These are phyloP conservation scores for Grammomys dolichurus DNA, from an alignment of 2,113 vertebrate species.

Conservation along the genomic window DNA sequence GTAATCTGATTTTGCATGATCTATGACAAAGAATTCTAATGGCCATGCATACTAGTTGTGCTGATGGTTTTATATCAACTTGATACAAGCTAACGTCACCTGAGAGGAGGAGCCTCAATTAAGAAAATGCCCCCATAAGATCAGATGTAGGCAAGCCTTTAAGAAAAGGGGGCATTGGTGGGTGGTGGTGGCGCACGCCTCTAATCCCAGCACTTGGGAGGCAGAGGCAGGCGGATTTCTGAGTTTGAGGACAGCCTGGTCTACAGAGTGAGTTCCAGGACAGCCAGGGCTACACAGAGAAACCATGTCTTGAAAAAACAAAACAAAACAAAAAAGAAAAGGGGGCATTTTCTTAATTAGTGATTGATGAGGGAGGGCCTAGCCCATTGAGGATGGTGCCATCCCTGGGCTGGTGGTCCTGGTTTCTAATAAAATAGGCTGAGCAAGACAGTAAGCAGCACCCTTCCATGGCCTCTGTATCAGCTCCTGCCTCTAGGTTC, in stretches of 20 bases:
- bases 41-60: not conserved
- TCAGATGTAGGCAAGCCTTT: no score
- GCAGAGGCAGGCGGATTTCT: no score
- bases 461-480: not conserved
- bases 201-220: no score
- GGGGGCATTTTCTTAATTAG: not conserved
- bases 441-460: not conserved
- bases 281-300: no score
- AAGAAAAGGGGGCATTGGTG: no score
- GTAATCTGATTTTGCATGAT: not conserved
- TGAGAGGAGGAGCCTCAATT: not conserved
- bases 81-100: not conserved
- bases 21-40: not conserved
- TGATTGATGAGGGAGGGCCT: not conserved
- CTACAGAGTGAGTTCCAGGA: no score
- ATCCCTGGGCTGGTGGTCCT: not conserved
- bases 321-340: no score
- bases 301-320: no score
- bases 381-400: not conserved
- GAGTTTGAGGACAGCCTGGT: no score
- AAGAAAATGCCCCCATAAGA: not conserved
- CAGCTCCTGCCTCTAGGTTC: not conserved
- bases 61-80: not conserved
- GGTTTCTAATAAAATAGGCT: not conserved
- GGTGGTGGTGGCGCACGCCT: no score